A percentile compares a stretch with the other conserved stretches of the same genome.
phyloP scores from a whole-genome alignment of 2,888 invertebrate species.

The Dicyrtomina minuta region DNA sequence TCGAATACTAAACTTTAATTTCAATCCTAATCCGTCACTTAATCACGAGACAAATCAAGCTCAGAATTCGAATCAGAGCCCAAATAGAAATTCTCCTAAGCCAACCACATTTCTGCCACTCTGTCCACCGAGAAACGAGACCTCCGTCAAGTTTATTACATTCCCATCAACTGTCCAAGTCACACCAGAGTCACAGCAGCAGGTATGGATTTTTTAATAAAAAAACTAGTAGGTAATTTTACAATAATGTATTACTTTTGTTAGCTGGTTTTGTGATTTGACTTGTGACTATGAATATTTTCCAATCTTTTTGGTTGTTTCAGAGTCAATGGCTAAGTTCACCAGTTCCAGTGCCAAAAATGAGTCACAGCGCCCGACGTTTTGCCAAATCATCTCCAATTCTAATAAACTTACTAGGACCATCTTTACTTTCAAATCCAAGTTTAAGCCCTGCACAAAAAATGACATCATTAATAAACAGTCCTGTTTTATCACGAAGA shows the following conservation, averaged over 20 bases:
- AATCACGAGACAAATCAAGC: no score
- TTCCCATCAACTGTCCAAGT: conserved; percentile 20
- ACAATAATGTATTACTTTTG: not conserved
- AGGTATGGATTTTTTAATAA: not conserved
- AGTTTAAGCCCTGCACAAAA: not conserved
- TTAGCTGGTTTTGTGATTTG: not conserved
- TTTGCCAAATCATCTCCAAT: conserved; percentile 34
- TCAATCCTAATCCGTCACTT: no score
- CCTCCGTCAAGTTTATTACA: conserved; percentile 34
- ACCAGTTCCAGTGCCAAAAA: conserved; percentile 40
- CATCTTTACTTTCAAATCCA: conserved; percentile 1
- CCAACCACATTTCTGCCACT: not conserved
- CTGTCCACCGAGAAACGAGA: conserved; percentile 29
- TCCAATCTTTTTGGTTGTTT: not conserved
- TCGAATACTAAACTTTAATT: not conserved
- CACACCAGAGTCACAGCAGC: not conserved
- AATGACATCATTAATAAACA: not conserved
- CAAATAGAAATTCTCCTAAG: not conserved
- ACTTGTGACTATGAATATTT: not conserved
- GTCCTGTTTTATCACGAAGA: not conserved
- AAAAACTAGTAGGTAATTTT: not conserved
- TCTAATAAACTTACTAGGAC: conserved; percentile 4
- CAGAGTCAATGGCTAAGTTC: conserved; percentile 33
- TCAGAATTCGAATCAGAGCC: not conserved
- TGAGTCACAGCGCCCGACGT: conserved; percentile 43